A percentile compares a stretch with the other conserved stretches of the same genome.
Conservation (phyloP, 2,113 vertebrate species). For the Rattus norvegicus region GRCr8 NC_086028.1:53392001-53392500, state of each 20-base stretch:
- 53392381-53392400: background rate
- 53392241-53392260: background rate
- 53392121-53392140: background rate
- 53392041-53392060: fast-evolving
- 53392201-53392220: background rate
- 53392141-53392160: background rate
- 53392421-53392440: background rate
- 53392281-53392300: background rate
- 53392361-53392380: background rate
- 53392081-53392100: background rate
- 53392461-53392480: background rate
- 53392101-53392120: background rate
- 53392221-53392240: fast-evolving
- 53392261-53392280: fast-evolving
- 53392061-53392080: background rate
- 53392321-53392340: background rate
- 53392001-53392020: background rate
- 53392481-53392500: background rate
- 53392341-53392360: background rate
- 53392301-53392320: background rate
- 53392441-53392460: background rate
- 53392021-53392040: background rate
- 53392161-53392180: background rate
- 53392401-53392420: background rate
- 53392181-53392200: background rate